Evolutionary conservation across 2,797 vertebrate genomes (phyloP).

Genomic region (Sebastes itinus): DNA sequence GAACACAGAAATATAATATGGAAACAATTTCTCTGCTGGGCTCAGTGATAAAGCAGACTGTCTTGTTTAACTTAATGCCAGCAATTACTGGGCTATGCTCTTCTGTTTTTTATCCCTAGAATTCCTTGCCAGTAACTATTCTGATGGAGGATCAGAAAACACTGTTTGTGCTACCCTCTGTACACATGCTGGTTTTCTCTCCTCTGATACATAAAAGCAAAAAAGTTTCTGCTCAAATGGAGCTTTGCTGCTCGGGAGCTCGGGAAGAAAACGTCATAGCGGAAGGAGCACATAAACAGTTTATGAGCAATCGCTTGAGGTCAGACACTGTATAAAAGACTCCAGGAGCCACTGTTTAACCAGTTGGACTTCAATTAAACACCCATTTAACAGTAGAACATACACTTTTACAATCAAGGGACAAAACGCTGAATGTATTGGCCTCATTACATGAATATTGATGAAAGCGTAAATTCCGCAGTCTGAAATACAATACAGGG

Average conservation of each 20-base stretch:
- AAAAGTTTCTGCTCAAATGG: constrained; percentile 26
- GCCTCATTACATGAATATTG: constrained; percentile 57
- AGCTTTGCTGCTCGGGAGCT: constrained; percentile 17
- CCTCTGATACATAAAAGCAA: constrained; percentile 25
- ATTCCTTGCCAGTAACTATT: constrained; percentile 51
- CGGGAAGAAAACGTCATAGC: constrained; percentile 14
- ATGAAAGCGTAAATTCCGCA: constrained; percentile 53
- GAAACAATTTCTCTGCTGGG: constrained; percentile 74
- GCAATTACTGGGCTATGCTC: constrained; percentile 65
- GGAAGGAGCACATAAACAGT: constrained; percentile 56
- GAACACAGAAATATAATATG: constrained; percentile 73
- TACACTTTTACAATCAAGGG: constrained; percentile 59
- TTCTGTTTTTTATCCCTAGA: constrained; percentile 20
- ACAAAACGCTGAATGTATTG: constrained; percentile 48
- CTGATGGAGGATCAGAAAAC: constrained; percentile 53
- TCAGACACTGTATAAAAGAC: constrained; percentile 50
- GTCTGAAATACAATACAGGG: constrained; percentile 42
- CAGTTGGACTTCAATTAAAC: constrained; percentile 56
- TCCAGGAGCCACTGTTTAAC: constrained; percentile 50
- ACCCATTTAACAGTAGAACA: constrained; percentile 42
- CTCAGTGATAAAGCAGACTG: constrained; percentile 72
- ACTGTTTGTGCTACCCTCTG: constrained; percentile 20
- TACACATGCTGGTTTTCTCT: constrained; percentile 7
- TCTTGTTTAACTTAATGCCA: constrained; percentile 78
- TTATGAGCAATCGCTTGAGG: constrained; percentile 61